Conservation (phyloP, 2,888 invertebrate genomes). For the Drosophila austrosaltans region DNA sequence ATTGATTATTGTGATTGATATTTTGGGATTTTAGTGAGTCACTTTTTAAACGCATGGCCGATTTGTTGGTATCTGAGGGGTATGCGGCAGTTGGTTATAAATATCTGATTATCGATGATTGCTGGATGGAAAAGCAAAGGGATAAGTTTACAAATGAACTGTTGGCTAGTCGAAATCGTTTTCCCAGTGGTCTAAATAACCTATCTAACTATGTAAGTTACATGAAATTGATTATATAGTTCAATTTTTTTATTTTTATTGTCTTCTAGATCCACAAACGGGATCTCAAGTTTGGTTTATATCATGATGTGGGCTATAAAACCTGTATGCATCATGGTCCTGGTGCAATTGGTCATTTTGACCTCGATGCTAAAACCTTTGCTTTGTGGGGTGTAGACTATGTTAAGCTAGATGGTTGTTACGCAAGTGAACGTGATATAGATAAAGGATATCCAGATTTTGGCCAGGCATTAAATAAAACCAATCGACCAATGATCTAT, state of each 20-base stretch:
- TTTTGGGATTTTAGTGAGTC: constrained; percentile 84
- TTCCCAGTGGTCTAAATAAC: constrained; percentile 89
- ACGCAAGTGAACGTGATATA: constrained; percentile 85
- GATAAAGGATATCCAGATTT: constrained; percentile 88
- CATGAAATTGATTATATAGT: neutral
- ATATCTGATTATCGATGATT: constrained; percentile 90
- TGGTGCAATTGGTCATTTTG: constrained; percentile 86
- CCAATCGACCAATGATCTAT: constrained; percentile 89
- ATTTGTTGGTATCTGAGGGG: constrained; percentile 87
- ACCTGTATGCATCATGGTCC: constrained; percentile 89
- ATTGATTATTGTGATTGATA: neutral
- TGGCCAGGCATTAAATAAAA: constrained; percentile 87
- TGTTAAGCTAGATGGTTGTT: constrained; percentile 91
- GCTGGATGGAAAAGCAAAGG: constrained; percentile 88
- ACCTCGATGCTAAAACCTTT: constrained; percentile 88
- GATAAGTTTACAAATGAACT: constrained; percentile 85
- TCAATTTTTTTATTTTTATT: too few relatives aligned
- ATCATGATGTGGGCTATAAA: constrained; percentile 89
- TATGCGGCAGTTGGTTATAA: constrained; percentile 89
- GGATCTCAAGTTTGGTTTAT: constrained; percentile 90
- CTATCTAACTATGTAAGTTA: constrained; percentile 88
- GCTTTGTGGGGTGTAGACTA: constrained; percentile 91
- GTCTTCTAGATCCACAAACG: constrained; percentile 86
- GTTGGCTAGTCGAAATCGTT: constrained; percentile 87
- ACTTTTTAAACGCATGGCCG: constrained; percentile 86